Conservation (phyloP, 2,888 invertebrate genomes). For the Trichogramma evanescens region DNA sequence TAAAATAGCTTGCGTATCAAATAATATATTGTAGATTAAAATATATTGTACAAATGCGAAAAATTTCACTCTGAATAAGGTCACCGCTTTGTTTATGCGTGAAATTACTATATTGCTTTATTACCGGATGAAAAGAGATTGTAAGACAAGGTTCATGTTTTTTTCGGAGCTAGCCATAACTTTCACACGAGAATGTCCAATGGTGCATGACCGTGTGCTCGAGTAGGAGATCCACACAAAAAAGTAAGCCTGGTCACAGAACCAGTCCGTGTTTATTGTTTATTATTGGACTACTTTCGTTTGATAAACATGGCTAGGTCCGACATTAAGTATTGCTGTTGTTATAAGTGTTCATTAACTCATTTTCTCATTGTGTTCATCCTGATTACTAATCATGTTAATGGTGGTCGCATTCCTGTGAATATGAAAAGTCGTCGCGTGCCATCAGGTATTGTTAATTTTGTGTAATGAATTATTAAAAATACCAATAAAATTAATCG, state of each 20-base stretch:
- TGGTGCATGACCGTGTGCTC: conserved; percentile 23
- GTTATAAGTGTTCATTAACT: too few relatives aligned
- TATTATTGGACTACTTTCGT: too few relatives aligned
- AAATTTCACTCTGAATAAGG: background rate
- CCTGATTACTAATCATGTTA: background rate
- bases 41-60: background rate
- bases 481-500: too few relatives aligned
- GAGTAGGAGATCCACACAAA: too few relatives aligned
- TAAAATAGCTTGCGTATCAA: too few relatives aligned
- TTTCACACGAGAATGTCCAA: conserved; percentile 29
- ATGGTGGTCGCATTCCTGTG: background rate
- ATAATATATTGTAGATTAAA: background rate
- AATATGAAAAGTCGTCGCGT: background rate
- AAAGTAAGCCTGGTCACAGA: too few relatives aligned
- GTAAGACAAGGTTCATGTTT: background rate
- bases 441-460: background rate
- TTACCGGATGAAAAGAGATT: conserved; percentile 11
- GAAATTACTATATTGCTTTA: background rate
- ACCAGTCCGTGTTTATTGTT: too few relatives aligned
- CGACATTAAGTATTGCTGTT: too few relatives aligned
- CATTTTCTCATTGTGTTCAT: background rate
- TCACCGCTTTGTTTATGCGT: background rate
- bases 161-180: conserved; percentile 20
- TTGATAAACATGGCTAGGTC: too few relatives aligned
- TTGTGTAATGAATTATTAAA: background rate